phyloP scores from a whole-genome alignment of 1,140 invertebrate genomes.

The Drosophila miranda region DNA sequence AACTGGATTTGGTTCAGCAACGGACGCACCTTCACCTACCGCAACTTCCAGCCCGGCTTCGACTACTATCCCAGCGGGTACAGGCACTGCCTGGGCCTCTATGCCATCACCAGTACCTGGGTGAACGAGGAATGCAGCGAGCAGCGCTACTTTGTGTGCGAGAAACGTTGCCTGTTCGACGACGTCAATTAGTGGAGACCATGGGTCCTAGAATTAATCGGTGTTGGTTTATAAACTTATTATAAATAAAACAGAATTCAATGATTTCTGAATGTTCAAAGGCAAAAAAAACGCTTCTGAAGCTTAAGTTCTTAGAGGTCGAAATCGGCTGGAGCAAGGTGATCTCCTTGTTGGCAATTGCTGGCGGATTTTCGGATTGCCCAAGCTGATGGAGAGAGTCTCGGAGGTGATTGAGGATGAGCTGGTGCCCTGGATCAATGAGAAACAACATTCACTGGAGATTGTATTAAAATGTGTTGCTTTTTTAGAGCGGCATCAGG shows the following conservation, averaged over 20 bases:
- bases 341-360: too few relatives aligned
- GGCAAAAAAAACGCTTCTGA: too few relatives aligned
- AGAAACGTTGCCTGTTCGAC: slow-evolving; percentile 38
- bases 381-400: too few relatives aligned
- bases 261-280: too few relatives aligned
- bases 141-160: slow-evolving; percentile 30
- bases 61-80: not conserved
- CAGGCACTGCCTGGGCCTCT: slow-evolving; percentile 16
- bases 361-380: too few relatives aligned
- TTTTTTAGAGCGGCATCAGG: too few relatives aligned
- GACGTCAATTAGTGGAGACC: slow-evolving; percentile 6
- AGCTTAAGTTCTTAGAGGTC: too few relatives aligned
- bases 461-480: too few relatives aligned
- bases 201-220: not conserved
- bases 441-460: too few relatives aligned
- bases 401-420: too few relatives aligned
- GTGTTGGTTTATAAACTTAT: not conserved
- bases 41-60: slow-evolving; percentile 36
- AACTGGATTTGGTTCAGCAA: slow-evolving; percentile 49
- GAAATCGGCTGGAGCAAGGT: too few relatives aligned
- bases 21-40: slow-evolving; percentile 38
- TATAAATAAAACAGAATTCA: not conserved
- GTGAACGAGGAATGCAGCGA: slow-evolving; percentile 5
- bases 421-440: too few relatives aligned
- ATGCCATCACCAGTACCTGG: slow-evolving; percentile 30